A percentile compares a stretch with the other conserved stretches of the same genome.
Evolutionary conservation across 2,113 vertebrate genomes (phyloP).

Genomic region (Naja naja): DNA sequence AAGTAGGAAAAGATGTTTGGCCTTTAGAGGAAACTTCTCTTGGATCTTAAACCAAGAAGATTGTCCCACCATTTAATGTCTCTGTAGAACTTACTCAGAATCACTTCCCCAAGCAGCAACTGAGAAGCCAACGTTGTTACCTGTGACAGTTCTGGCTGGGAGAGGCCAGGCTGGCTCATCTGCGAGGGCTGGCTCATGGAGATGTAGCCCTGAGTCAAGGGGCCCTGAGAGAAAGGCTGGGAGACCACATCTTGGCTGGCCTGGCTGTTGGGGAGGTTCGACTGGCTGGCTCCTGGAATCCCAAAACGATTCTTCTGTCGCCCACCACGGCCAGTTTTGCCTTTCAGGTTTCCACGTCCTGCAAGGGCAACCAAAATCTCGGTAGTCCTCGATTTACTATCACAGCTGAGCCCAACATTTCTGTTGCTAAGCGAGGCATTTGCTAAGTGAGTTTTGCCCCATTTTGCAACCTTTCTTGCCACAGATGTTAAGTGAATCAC

Average conservation of each 20-base stretch:
- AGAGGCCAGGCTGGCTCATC: conserved; percentile 98
- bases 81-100: not conserved
- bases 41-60: not conserved
- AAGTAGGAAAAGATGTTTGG: not conserved
- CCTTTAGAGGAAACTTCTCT: not conserved
- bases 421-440: not conserved
- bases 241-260: conserved; percentile 93
- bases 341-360: conserved; percentile 91
- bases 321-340: conserved; percentile 84
- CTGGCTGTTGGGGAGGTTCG: conserved; percentile 87
- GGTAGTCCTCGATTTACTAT: not conserved
- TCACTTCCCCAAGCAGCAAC: not conserved
- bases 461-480: not conserved
- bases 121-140: conserved; percentile 56
- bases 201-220: conserved; percentile 96
- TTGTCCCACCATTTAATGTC: not conserved
- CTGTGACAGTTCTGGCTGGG: conserved; percentile 96
- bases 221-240: conserved; percentile 96
- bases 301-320: conserved; percentile 88
- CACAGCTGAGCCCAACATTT: not conserved
- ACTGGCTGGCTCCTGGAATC: conserved; percentile 80
- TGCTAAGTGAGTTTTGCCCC: not conserved
- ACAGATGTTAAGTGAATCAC: not conserved
- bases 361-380: conserved; percentile 6
- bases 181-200: conserved; percentile 98